phyloP scores from a whole-genome alignment of 2,797 vertebrate species.

The Xyrichtys novacula region DNA sequence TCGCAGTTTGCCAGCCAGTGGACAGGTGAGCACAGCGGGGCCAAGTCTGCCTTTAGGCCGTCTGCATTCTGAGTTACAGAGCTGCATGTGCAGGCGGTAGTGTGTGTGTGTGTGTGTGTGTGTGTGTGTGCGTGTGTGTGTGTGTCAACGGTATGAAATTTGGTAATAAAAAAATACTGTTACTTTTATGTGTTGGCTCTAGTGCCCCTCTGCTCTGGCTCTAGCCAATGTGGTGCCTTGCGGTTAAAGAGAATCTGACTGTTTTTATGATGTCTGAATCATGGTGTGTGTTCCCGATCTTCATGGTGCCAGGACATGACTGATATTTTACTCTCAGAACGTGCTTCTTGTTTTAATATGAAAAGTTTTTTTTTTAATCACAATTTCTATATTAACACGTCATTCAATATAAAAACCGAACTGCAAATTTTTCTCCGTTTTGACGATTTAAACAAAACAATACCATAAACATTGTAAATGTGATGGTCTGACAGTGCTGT shows the following conservation, averaged over 20 bases:
- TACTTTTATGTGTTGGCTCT: slow-evolving; percentile 55
- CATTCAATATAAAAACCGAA: background rate
- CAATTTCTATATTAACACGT: slow-evolving; percentile 42
- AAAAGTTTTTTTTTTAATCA: slow-evolving; percentile 50
- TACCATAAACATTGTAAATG: slow-evolving; percentile 31
- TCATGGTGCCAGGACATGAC: slow-evolving; percentile 23
- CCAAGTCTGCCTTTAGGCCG: slow-evolving; percentile 44
- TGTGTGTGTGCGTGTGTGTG: too few species aligned
- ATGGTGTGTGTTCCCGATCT: slow-evolving; percentile 53
- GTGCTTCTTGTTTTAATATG: slow-evolving; percentile 54
- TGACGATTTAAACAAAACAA: slow-evolving; percentile 20
- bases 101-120: too few species aligned
- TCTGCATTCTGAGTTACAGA: slow-evolving; percentile 31
- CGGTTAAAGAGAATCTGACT: slow-evolving; percentile 64
- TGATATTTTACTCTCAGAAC: slow-evolving; percentile 49
- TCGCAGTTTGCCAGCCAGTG: slow-evolving; percentile 42
- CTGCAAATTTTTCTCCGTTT: slow-evolving; percentile 22
- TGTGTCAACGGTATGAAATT: slow-evolving; percentile 24
- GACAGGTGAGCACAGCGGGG: slow-evolving; percentile 60
- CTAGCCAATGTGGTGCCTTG: slow-evolving; percentile 47
- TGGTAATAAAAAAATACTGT: slow-evolving; percentile 48
- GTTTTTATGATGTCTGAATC: slow-evolving; percentile 66
- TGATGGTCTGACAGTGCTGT: slow-evolving; percentile 6
- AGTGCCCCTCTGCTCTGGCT: slow-evolving; percentile 30
- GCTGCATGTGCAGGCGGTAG: background rate